These are phyloP conservation scores for Polydrusus pterygomalis DNA, from an alignment of 2,888 invertebrate genomes.

Conservation along the genomic window DNA sequence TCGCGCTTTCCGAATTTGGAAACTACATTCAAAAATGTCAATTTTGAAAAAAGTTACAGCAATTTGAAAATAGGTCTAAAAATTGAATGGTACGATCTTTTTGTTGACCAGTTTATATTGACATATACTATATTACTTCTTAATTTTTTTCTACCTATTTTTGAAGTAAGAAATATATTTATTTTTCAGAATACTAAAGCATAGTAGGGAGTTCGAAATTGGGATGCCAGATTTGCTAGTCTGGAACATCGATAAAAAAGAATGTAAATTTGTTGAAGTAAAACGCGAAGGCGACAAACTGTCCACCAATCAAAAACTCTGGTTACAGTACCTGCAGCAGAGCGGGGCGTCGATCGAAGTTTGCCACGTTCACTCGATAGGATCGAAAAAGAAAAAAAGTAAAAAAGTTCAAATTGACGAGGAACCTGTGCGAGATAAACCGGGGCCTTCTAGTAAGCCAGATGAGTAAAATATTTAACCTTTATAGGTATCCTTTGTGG, in stretches of 20 bases:
- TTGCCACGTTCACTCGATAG: constrained; percentile 77
- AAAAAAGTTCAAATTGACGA: not conserved
- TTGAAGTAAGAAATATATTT: too few relatives aligned
- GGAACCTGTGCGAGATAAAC: not conserved
- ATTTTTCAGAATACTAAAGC: constrained; percentile 70
- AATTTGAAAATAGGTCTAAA: too few relatives aligned
- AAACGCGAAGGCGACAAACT: constrained; percentile 90
- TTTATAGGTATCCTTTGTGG: too few relatives aligned
- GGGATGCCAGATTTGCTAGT: constrained; percentile 91
- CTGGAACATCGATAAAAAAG: constrained; percentile 78
- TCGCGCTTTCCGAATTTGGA: too few relatives aligned
- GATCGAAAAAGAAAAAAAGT: constrained; percentile 39
- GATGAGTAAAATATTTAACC: not conserved
- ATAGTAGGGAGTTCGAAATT: constrained; percentile 78
- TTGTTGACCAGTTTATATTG: too few relatives aligned
- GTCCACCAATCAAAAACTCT: constrained; percentile 87
- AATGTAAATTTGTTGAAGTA: constrained; percentile 88
- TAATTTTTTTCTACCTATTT: too few relatives aligned
- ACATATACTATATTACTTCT: too few relatives aligned
- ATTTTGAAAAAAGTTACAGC: too few relatives aligned
- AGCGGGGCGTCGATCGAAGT: constrained; percentile 82
- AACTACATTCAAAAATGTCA: too few relatives aligned
- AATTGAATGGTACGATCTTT: too few relatives aligned
- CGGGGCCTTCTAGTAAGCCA: not conserved
- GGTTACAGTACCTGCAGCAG: constrained; percentile 82